Evolutionary conservation across 2,797 vertebrate species (phyloP), one percentile per base, ranked within the genome.

Genomic region (Hyperoplus immaculatus): DNA sequence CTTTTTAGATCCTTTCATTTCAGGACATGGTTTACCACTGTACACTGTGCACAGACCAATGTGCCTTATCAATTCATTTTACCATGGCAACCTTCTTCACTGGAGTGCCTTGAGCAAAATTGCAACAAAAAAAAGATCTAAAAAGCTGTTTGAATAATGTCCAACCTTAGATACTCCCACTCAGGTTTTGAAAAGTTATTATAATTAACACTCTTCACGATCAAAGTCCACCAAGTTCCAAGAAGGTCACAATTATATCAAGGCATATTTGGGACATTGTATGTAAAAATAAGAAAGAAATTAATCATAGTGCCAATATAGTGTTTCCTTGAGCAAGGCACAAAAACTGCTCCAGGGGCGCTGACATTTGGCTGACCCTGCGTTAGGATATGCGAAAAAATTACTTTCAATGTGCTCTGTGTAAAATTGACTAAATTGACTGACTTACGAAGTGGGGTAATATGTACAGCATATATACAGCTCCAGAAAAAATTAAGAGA

Each of bases 121-220:
- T 85, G 75, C 68, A 73, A 56, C 59, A 86, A 75, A 29, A 29
- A 29, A 29, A 29, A 29, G 29, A 29, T 29, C 29, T 29, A 3
- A 29, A 83, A 74, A 75, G 73, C 77, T 42, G 43, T 65, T 29
- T 69, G 79, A 87, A 88, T 89, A 89, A 78, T 89, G 74, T 88
- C 81, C 71, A 80, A 85, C 68, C 76, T 81, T 46, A 80, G 78
- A 89, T 92, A 80, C 78, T 84, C 79, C 86, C 77, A 85, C 85
- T 83, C 80, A 77, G 68, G 72, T 65, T 63, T 73, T 84, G 70
- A 88, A 93, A 91, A 80, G 62, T 82, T 82, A 47, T 72, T 87
- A 66, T 92, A 87, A 90, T 92, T 89, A 87, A 92, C 64, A 71
- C 67, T 87, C 51, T 69, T 84, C 76, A 83, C 84, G 87, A 92